Percentiles rank a stretch among this genome's conserved stretches.
These are phyloP conservation scores for Morpho achilles DNA, from an alignment of 2,888 invertebrate species.

Conservation along the genomic window DNA sequence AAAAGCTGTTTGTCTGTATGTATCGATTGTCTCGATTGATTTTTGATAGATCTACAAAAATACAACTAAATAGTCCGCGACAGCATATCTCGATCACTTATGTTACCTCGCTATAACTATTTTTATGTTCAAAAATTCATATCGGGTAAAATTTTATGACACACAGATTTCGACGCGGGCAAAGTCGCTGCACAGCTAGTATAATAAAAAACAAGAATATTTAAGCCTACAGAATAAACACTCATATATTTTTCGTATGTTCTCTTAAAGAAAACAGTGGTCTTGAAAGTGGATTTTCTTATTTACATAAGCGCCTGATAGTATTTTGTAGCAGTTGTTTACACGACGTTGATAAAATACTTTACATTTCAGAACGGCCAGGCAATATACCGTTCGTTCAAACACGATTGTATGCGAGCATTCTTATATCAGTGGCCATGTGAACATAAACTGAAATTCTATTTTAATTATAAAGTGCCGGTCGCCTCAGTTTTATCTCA, in stretches of 20 bases:
- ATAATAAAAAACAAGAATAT: too few species aligned
- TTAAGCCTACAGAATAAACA: constrained; percentile 4
- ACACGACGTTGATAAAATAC: constrained; percentile 29
- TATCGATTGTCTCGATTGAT: too few species aligned
- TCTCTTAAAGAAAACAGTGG: constrained; percentile 7
- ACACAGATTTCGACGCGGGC: too few species aligned
- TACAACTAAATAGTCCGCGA: too few species aligned
- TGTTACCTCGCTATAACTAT: too few species aligned
- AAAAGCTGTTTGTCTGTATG: too few species aligned
- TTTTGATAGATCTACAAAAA: too few species aligned
- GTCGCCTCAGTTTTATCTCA: constrained; percentile 57
- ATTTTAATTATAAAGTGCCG: constrained; percentile 47
- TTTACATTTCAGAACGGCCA: constrained; percentile 13
- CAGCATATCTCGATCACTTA: too few species aligned
- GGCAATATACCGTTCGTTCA: constrained; percentile 16
- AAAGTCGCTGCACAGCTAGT: too few species aligned
- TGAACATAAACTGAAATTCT: constrained; percentile 13
- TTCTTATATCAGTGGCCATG: constrained; percentile 14
- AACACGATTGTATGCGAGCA: constrained; percentile 6
- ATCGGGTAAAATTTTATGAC: too few species aligned
- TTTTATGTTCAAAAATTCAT: too few species aligned
- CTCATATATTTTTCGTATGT: constrained; percentile 1
- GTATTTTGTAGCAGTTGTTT: constrained; percentile 43
- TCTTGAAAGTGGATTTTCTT: constrained; percentile 18
- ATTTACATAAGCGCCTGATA: constrained; percentile 40